phyloP scores from a whole-genome alignment of 1,140 invertebrate species.

The Mycetomoellerius zeteki region DNA sequence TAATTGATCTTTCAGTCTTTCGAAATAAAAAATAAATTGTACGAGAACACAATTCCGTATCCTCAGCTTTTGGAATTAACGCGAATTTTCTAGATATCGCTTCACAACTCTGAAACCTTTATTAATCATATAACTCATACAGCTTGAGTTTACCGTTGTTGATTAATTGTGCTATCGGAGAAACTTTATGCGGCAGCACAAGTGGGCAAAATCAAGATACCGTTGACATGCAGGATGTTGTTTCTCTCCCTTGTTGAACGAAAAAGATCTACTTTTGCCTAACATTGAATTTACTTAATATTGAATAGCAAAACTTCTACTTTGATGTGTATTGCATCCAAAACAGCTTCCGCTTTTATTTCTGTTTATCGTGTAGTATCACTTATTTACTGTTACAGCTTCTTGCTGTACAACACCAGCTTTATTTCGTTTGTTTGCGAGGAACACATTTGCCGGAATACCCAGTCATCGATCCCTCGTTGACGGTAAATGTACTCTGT shows the following conservation, averaged over 20 bases:
- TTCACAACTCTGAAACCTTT: background rate
- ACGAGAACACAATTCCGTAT: background rate
- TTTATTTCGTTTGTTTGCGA: background rate
- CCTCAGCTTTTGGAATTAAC: background rate
- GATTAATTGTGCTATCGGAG: slow-evolving; percentile 30
- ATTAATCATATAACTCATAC: slow-evolving; percentile 18
- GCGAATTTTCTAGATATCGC: background rate
- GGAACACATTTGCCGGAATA: background rate
- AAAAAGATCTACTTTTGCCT: background rate
- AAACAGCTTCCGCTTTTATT: background rate
- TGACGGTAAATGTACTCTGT: slow-evolving; percentile 35
- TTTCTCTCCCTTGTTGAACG: background rate
- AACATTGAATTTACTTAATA: slow-evolving; percentile 2
- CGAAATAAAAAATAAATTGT: background rate
- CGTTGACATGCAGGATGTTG: background rate
- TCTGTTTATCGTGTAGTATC: background rate
- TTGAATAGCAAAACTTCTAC: background rate
- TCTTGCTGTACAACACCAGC: background rate
- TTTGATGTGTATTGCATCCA: background rate
- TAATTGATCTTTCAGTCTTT: background rate
- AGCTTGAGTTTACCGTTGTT: slow-evolving; percentile 13
- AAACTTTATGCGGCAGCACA: slow-evolving; percentile 15
- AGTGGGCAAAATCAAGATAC: background rate
- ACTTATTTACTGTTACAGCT: background rate
- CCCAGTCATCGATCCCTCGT: slow-evolving; percentile 45